These are phyloP conservation scores for Homalodisca vitripennis DNA, from an alignment of 1,140 invertebrate species.

Conservation along the genomic window DNA sequence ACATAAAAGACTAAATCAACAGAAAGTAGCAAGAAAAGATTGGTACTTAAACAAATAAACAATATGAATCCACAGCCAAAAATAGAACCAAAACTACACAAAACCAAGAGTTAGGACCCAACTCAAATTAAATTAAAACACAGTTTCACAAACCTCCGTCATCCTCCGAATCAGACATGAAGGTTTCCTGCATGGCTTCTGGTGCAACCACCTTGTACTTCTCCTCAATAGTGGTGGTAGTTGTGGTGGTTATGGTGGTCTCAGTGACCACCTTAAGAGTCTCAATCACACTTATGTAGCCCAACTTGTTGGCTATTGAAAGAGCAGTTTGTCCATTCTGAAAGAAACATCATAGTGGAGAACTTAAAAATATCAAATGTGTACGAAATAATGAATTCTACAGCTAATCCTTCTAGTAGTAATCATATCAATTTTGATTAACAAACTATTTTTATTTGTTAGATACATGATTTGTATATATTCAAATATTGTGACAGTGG, in stretches of 20 bases:
- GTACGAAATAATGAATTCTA: no score
- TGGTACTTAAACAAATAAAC: no score
- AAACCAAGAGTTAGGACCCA: not conserved
- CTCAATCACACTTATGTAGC: slow-evolving; percentile 97
- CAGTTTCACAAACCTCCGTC: slow-evolving; percentile 72
- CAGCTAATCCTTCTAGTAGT: no score
- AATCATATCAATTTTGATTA: no score
- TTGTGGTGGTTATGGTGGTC: slow-evolving; percentile 69
- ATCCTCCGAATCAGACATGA: slow-evolving; percentile 98
- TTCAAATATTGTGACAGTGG: no score
- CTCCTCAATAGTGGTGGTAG: slow-evolving; percentile 73
- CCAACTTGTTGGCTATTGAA: slow-evolving; percentile 92
- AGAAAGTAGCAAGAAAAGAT: no score
- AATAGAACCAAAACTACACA: not conserved
- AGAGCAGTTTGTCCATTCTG: slow-evolving; percentile 96
- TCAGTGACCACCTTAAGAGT: slow-evolving; percentile 96
- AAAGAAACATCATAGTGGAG: no score
- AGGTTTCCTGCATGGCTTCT: slow-evolving; percentile 98
- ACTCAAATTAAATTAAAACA: not conserved
- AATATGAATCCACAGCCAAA: not conserved
- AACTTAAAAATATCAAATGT: no score
- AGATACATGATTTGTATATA: no score
- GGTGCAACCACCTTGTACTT: slow-evolving; percentile 96
- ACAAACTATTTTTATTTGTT: no score
- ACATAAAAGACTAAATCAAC: no score